Percentiles rank a stretch among this genome's conserved stretches.
These are phyloP conservation scores for Oxytorus armatus DNA, from an alignment of 2,888 invertebrate species.

Conservation along the genomic window DNA sequence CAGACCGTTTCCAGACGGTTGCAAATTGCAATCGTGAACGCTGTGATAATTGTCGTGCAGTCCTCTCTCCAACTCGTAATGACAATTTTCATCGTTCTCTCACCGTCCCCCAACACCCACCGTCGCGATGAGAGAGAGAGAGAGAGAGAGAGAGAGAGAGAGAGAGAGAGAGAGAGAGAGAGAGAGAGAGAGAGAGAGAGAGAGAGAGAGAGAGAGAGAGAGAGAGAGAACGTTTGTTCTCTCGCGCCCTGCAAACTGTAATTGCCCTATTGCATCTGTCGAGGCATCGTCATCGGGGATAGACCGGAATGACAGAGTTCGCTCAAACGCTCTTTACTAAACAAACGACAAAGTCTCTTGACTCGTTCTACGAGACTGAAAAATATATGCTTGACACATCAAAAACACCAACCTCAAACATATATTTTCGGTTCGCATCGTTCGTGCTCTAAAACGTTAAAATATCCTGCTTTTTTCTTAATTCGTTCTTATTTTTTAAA, in stretches of 20 bases:
- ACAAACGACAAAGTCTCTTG: background rate
- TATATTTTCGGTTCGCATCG: background rate
- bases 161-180: slow-evolving; percentile 44
- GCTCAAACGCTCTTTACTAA: slow-evolving; percentile 2
- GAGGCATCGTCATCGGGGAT: slow-evolving; percentile 72
- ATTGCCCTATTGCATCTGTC: slow-evolving; percentile 81
- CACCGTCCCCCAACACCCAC: slow-evolving; percentile 72
- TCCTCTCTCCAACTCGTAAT: slow-evolving; percentile 78
- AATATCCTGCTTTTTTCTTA: no score
- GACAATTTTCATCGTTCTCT: slow-evolving; percentile 83
- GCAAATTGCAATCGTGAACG: slow-evolving; percentile 83
- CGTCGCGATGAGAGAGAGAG: slow-evolving; percentile 66
- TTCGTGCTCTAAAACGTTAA: background rate
- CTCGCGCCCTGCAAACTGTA: slow-evolving; percentile 71
- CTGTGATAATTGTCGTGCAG: slow-evolving; percentile 83
- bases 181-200: slow-evolving; percentile 41
- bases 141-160: no score
- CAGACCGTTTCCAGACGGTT: slow-evolving; percentile 82
- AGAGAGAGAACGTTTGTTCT: slow-evolving; percentile 52
- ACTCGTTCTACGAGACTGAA: background rate
- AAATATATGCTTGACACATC: background rate
- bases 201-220: slow-evolving; percentile 42
- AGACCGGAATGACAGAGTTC: slow-evolving; percentile 38
- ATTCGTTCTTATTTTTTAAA: no score
- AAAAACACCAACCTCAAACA: background rate